Percentiles rank a stretch among this genome's conserved stretches.
Conservation (phyloP, 2,797 vertebrate species). For the Anguilla megastoma region DNA sequence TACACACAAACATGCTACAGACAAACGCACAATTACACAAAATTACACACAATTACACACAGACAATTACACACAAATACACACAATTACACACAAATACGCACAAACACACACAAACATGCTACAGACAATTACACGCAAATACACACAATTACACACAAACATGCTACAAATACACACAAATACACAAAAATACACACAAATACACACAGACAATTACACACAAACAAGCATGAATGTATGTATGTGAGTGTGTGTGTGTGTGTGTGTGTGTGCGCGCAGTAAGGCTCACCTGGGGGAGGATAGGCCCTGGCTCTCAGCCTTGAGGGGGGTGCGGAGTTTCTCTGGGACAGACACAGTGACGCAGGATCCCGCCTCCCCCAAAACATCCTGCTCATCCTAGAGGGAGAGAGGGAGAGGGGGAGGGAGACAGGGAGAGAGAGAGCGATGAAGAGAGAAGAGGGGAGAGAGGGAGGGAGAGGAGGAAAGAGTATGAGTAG, state of each 20-base stretch:
- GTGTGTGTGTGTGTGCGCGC: background rate
- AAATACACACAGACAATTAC: slow-evolving; percentile 10
- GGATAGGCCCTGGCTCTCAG: slow-evolving; percentile 73
- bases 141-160: no score
- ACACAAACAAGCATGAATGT: background rate
- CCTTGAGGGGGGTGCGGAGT: slow-evolving; percentile 82
- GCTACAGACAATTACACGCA: no score
- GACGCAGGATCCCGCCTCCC: slow-evolving; percentile 76
- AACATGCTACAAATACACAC: no score
- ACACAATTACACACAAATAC: no score
- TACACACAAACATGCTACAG: no score
- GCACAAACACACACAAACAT: no score
- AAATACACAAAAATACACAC: background rate
- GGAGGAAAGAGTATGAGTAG: background rate
- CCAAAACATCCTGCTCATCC: slow-evolving; percentile 76
- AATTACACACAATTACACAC: background rate
- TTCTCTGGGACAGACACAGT: slow-evolving; percentile 80
- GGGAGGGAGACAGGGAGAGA: background rate
- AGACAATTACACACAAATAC: background rate
- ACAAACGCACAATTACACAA: no score
- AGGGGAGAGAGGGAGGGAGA: background rate
- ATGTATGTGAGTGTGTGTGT: background rate
- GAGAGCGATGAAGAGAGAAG: background rate
- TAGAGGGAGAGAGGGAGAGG: background rate
- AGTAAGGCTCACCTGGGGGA: slow-evolving; percentile 74